Percentiles rank a stretch among this genome's conserved stretches.
phyloP scores from a whole-genome alignment of 1,140 invertebrate species.

The Scaptomyza graminum region DNA sequence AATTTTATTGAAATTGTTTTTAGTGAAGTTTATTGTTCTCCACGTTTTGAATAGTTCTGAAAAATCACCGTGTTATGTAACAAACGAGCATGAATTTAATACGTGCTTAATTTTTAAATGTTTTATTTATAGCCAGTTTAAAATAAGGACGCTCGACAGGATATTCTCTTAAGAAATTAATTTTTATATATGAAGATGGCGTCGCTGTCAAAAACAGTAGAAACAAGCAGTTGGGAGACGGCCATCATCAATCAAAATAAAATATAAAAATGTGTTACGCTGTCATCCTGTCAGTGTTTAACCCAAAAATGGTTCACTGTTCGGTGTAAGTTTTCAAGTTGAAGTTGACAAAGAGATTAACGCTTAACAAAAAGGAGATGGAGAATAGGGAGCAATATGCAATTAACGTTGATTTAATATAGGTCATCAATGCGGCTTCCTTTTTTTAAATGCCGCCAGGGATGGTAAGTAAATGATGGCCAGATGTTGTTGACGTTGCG shows the following conservation, averaged over 20 bases:
- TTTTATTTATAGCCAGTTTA: conserved; percentile 31
- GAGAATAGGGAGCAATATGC: not conserved
- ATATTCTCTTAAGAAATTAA: conserved; percentile 67
- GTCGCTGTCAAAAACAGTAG: conserved; percentile 12
- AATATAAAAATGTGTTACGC: conserved; percentile 8
- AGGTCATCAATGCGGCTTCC: conserved; percentile 58
- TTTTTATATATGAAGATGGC: conserved; percentile 24
- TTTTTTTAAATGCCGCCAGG: conserved; percentile 23
- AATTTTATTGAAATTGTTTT: conserved; percentile 1
- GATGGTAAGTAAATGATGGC: conserved; percentile 48
- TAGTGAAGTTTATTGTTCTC: not conserved
- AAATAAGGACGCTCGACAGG: conserved; percentile 63
- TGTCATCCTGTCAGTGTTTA: conserved; percentile 52
- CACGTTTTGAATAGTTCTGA: not conserved
- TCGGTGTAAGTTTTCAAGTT: conserved; percentile 56
- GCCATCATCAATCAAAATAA: conserved; percentile 75
- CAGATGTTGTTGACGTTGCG: conserved; percentile 57
- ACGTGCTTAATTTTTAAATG: not conserved
- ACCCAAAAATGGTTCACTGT: conserved; percentile 32
- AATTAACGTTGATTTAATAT: conserved; percentile 75
- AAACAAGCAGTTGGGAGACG: conserved; percentile 4
- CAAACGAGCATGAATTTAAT: not conserved
- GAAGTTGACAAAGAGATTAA: conserved; percentile 77
- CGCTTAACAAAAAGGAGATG: conserved; percentile 15
- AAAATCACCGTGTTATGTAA: not conserved